Conservation (phyloP, 1,140 invertebrate genomes). For the Drepana arcuata region DNA sequence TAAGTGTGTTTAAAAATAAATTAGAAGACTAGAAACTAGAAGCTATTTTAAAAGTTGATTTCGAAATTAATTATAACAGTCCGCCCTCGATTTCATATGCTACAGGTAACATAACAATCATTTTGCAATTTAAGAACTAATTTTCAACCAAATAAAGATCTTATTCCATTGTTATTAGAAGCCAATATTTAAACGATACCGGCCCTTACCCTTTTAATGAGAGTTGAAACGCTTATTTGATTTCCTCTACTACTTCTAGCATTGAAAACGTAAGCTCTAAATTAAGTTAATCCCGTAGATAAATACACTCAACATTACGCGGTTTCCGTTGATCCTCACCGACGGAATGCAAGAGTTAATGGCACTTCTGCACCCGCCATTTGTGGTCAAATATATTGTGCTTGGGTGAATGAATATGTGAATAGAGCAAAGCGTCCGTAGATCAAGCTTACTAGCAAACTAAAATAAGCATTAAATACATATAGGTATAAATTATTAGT, state of each 20-base stretch:
- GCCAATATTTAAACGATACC: conserved; percentile 1
- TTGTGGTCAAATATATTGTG: neutral
- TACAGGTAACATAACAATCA: too few species aligned
- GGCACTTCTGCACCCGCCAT: conserved; percentile 1
- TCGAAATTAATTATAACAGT: neutral
- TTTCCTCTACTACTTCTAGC: too few species aligned
- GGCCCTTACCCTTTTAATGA: conserved; percentile 1
- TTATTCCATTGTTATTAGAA: neutral
- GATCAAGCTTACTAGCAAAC: neutral
- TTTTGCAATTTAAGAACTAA: neutral
- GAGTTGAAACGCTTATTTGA: too few species aligned
- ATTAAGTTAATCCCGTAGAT: conserved; percentile 13
- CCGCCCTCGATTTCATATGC: too few species aligned
- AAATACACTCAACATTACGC: conserved; percentile 25
- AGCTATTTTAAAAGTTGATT: neutral
- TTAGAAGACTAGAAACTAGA: neutral
- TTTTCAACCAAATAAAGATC: neutral
- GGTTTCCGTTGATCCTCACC: conserved; percentile 19
- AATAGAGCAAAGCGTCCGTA: too few species aligned
- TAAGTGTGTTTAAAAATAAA: too few species aligned
- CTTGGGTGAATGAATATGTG: too few species aligned
- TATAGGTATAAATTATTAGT: conserved; percentile 1
- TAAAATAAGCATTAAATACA: neutral
- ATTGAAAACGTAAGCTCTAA: conserved; percentile 4
- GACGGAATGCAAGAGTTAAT: conserved; percentile 18